phyloP scores from a whole-genome alignment of 1,140 invertebrate species.

The Tetraneura akinire region DNA sequence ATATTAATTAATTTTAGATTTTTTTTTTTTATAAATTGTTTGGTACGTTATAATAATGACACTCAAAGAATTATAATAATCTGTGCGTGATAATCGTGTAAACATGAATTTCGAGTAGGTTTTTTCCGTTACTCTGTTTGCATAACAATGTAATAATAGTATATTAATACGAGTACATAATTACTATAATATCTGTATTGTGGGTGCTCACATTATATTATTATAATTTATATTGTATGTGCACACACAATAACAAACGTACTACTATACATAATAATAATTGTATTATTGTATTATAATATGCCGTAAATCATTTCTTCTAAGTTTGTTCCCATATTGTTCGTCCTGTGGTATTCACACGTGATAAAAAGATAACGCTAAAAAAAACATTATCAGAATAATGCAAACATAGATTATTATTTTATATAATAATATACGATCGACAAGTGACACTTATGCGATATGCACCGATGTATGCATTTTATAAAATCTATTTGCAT shows the following conservation, averaged over 20 bases:
- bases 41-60: too few species aligned
- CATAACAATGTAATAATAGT: constrained; percentile 16
- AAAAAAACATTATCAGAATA: neutral
- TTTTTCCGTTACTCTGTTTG: constrained; percentile 30
- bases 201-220: neutral
- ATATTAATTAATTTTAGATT: too few species aligned
- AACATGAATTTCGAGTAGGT: neutral
- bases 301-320: constrained; percentile 6
- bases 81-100: neutral
- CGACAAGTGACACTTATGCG: too few species aligned
- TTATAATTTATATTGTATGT: neutral
- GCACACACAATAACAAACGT: neutral
- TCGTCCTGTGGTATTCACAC: neutral
- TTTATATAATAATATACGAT: neutral
- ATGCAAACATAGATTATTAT: neutral
- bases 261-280: neutral
- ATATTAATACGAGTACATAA: neutral
- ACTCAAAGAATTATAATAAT: too few species aligned
- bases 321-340: constrained; percentile 4
- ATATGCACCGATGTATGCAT: too few species aligned
- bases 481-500: too few species aligned
- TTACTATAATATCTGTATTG: neutral
- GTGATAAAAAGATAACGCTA: neutral
- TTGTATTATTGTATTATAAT: too few species aligned
- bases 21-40: too few species aligned